A percentile compares a stretch with the other conserved stretches of the same genome.
phyloP scores from a whole-genome alignment of 2,888 invertebrate species.

The Erebia aethiops region DNA sequence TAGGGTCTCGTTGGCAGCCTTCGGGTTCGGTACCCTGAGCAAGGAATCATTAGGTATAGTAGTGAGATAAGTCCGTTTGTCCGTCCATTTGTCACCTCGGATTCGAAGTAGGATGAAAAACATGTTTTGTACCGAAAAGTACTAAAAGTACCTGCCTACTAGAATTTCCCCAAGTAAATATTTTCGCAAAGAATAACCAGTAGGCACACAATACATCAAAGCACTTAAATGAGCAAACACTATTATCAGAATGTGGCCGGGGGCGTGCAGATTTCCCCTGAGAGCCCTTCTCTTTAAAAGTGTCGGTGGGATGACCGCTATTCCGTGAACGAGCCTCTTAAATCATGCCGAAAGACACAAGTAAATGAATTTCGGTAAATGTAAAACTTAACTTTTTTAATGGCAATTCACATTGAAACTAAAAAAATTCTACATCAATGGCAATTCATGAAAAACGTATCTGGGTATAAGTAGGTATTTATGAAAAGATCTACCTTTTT shows the following conservation, averaged over 20 bases:
- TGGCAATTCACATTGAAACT: no score
- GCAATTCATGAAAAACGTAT: no score
- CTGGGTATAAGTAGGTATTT: no score
- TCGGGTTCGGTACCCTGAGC: no score
- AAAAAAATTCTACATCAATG: no score
- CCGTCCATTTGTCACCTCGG: no score
- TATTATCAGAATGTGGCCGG: constrained; percentile 67
- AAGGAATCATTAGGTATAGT: no score
- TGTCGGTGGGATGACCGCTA: constrained; percentile 69
- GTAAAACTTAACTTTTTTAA: constrained; percentile 26
- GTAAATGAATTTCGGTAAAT: constrained; percentile 34
- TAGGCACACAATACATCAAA: constrained; percentile 65
- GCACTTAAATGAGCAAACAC: constrained; percentile 81
- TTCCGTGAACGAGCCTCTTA: constrained; percentile 37
- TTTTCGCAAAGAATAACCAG: constrained; percentile 45
- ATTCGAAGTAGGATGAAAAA: no score
- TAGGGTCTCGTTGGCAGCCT: no score
- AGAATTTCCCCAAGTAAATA: background rate
- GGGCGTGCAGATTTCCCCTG: constrained; percentile 78
- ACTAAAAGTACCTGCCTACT: background rate
- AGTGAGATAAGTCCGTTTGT: no score
- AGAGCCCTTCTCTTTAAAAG: constrained; percentile 74
- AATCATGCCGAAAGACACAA: constrained; percentile 40
- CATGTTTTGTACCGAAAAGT: no score
- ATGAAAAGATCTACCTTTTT: no score